Percentiles rank a stretch among this genome's conserved stretches.
These are phyloP conservation scores for Orussus abietinus DNA, from an alignment of 1,140 invertebrate species.

Conservation along the genomic window DNA sequence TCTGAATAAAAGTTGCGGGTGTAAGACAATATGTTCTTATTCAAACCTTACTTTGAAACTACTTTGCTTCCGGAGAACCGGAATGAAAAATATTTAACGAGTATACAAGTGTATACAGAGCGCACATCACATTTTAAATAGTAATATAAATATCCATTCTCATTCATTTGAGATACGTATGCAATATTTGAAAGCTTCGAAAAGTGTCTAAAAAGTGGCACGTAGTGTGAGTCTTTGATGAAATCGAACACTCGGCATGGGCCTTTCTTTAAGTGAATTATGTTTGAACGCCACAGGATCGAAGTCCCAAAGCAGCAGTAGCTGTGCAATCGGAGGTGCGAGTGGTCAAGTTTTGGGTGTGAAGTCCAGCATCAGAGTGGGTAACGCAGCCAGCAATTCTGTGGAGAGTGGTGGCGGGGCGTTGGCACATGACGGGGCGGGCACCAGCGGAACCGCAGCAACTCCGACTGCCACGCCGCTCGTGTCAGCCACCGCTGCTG, in stretches of 20 bases:
- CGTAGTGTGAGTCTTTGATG: too few relatives aligned
- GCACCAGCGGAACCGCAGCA: slow-evolving; percentile 44
- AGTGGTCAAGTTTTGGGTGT: slow-evolving; percentile 46
- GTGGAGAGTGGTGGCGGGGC: slow-evolving; percentile 52
- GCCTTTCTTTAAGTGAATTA: neutral
- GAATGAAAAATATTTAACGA: too few relatives aligned
- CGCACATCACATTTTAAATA: too few relatives aligned
- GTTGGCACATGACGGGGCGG: slow-evolving; percentile 51
- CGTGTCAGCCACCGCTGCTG: slow-evolving; percentile 42
- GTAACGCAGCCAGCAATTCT: slow-evolving; percentile 53
- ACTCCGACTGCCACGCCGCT: slow-evolving; percentile 42
- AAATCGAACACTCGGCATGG: slow-evolving; percentile 10
- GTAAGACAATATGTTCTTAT: too few relatives aligned
- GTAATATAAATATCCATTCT: too few relatives aligned
- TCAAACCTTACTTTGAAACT: too few relatives aligned
- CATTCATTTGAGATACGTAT: too few relatives aligned
- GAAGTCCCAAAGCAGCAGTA: slow-evolving; percentile 38
- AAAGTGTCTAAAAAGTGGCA: too few relatives aligned
- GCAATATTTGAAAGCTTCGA: too few relatives aligned
- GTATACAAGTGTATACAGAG: too few relatives aligned
- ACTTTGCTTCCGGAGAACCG: too few relatives aligned
- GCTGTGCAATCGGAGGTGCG: slow-evolving; percentile 37
- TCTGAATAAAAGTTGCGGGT: too few relatives aligned
- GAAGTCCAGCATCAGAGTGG: slow-evolving; percentile 55
- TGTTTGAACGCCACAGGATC: slow-evolving; percentile 35